Conservation (phyloP, 2,797 vertebrate species). For the Gorsachius magnificus region DNA sequence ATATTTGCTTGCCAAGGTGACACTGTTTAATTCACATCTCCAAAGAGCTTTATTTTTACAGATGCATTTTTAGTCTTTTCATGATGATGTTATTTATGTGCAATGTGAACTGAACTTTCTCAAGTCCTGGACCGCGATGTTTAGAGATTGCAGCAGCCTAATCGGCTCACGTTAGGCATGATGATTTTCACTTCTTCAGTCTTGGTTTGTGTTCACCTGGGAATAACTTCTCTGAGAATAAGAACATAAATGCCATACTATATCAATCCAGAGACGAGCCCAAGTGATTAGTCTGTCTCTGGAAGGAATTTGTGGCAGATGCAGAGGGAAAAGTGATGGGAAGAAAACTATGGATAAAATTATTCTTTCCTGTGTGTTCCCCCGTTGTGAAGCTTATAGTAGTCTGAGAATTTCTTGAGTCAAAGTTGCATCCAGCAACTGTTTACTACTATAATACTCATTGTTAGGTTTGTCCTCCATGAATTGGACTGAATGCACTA, state of each 20-base stretch:
- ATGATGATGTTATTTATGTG: neutral
- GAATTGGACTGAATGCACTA: neutral
- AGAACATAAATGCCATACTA: neutral
- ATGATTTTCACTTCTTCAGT: neutral
- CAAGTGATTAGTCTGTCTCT: neutral
- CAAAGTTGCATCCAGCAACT: neutral
- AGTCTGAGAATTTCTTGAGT: neutral
- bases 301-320: neutral
- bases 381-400: neutral
- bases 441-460: neutral
- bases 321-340: neutral
- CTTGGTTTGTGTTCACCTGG: neutral
- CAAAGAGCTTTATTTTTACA: neutral
- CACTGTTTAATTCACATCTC: neutral
- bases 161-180: accelerated
- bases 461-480: neutral
- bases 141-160: neutral
- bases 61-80: neutral
- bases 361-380: neutral
- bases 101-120: neutral
- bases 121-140: neutral
- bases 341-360: neutral
- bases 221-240: neutral
- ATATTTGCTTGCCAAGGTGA: neutral
- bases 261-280: neutral